Evolutionary conservation across 2,113 vertebrate genomes (phyloP).

Genomic region (Agapornis roseicollis): DNA sequence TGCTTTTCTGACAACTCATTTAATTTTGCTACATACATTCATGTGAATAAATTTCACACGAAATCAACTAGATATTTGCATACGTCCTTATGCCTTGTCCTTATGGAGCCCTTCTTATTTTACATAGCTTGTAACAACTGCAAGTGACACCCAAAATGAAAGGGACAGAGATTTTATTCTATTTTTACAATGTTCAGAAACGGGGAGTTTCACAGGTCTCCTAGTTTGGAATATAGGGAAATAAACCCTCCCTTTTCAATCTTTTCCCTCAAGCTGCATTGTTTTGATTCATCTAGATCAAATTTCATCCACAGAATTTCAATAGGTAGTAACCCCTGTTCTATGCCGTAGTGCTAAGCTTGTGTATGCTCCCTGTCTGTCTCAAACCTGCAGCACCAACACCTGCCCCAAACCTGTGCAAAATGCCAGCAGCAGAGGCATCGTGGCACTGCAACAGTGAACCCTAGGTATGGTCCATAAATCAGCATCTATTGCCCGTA

Average conservation of each 20-base stretch:
- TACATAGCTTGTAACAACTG: neutral
- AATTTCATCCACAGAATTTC: neutral
- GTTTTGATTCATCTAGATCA: neutral
- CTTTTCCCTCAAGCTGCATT: neutral
- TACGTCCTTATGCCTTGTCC: neutral
- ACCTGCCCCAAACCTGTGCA: neutral
- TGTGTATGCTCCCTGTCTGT: neutral
- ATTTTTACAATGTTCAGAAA: neutral
- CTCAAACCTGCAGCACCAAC: neutral
- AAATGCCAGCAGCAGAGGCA: neutral
- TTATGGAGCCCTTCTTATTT: neutral
- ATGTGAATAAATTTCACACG: neutral
- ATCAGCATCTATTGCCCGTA: fast-evolving
- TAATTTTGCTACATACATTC: neutral
- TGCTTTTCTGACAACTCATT: neutral
- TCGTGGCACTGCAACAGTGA: fast-evolving
- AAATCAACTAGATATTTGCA: neutral
- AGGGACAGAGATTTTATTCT: neutral
- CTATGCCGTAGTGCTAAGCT: neutral
- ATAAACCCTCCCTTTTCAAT: neutral
- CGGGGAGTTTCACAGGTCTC: neutral
- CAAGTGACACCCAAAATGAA: neutral
- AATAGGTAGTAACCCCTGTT: neutral
- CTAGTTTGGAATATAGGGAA: neutral
- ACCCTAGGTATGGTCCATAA: neutral